Conservation (phyloP, 2,797 vertebrate species). For the Dendrocincla tyrannina region DNA sequence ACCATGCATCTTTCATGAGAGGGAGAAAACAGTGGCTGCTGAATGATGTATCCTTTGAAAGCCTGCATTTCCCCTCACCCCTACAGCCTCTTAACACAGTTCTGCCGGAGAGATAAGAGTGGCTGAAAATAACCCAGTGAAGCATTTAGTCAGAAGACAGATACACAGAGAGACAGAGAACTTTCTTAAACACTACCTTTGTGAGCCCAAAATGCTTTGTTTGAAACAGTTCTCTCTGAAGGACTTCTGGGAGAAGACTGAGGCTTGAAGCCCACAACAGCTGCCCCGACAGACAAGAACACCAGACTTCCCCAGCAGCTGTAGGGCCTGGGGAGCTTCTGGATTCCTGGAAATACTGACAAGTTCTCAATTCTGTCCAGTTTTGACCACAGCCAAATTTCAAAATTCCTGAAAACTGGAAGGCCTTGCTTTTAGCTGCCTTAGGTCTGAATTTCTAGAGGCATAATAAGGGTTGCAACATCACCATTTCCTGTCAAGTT, state of each 20-base stretch:
- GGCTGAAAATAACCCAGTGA: background rate
- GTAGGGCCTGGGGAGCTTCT: constrained; percentile 4
- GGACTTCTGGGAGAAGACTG: background rate
- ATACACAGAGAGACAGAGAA: background rate
- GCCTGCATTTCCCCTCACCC: background rate
- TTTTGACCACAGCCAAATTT: background rate
- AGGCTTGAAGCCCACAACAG: background rate
- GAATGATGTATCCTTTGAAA: background rate
- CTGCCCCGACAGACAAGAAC: background rate
- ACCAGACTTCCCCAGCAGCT: constrained; percentile 22
- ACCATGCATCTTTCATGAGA: background rate
- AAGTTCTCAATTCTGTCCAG: constrained; percentile 6
- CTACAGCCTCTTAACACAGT: background rate
- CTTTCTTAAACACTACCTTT: background rate
- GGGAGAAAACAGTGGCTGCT: background rate
- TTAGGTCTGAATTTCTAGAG: background rate
- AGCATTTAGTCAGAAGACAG: background rate
- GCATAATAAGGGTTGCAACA: background rate
- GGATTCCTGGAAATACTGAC: constrained; percentile 52
- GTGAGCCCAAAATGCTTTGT: background rate
- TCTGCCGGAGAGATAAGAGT: background rate
- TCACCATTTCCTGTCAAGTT: background rate
- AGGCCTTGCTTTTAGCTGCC: background rate
- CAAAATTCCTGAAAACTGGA: background rate
- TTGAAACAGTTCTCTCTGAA: background rate